Evolutionary conservation across 2,888 invertebrate species (phyloP).

Genomic region (Chromoteleia sp.): DNA sequence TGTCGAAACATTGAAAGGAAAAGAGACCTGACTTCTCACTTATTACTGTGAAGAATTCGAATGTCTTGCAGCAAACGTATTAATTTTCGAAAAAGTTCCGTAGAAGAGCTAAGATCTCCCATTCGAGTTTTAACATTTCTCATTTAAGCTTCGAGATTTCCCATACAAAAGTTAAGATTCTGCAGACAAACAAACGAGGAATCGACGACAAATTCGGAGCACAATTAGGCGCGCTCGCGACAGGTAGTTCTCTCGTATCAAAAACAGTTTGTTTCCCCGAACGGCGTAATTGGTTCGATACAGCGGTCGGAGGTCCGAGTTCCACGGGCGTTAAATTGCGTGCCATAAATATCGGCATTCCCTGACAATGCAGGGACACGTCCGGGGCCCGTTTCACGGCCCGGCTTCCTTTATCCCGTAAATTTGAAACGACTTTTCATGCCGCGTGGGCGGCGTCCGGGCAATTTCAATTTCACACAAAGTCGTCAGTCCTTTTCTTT

Average conservation of each 20-base stretch:
- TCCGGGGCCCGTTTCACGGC: slow-evolving; percentile 29
- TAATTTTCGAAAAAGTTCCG: too few species aligned
- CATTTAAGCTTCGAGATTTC: too few species aligned
- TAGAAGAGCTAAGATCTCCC: too few species aligned
- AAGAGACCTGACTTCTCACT: too few species aligned
- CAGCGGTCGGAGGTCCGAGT: slow-evolving; percentile 41
- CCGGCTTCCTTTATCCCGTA: slow-evolving; percentile 47
- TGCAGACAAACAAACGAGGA: too few species aligned
- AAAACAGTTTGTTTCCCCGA: slow-evolving; percentile 43
- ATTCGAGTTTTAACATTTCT: too few species aligned
- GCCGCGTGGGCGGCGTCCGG: slow-evolving; percentile 37
- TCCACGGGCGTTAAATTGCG: slow-evolving; percentile 53
- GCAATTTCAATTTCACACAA: slow-evolving; percentile 48
- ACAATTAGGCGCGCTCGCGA: slow-evolving; percentile 5
- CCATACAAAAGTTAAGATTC: too few species aligned
- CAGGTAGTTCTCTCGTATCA: slow-evolving; percentile 27
- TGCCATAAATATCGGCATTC: slow-evolving; percentile 63
- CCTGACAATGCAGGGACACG: slow-evolving; percentile 51
- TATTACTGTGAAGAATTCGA: too few species aligned
- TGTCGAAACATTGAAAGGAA: too few species aligned
- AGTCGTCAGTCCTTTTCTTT: slow-evolving; percentile 33
- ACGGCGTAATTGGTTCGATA: slow-evolving; percentile 58
- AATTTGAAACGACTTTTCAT: slow-evolving; percentile 42
- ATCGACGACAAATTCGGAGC: too few species aligned
- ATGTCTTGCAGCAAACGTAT: too few species aligned